These are phyloP conservation scores for Brachypalpus laphriformis DNA, from an alignment of 2,888 invertebrate genomes.

Conservation along the genomic window DNA sequence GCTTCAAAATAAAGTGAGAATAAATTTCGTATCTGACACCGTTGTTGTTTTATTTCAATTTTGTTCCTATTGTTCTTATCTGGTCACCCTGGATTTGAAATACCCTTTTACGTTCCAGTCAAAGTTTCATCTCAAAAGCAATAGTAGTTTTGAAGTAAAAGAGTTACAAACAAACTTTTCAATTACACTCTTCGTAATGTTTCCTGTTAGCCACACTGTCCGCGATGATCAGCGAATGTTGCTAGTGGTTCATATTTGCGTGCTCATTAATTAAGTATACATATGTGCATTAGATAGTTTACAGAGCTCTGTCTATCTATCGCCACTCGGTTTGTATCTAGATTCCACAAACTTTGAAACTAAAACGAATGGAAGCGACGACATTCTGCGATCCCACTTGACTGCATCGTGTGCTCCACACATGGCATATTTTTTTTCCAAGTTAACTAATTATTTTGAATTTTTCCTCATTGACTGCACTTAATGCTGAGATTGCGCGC, in stretches of 20 bases:
- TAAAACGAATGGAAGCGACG: neutral
- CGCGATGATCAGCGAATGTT: neutral
- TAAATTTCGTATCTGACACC: too few species aligned
- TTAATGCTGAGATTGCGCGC: neutral
- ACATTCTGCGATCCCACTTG: neutral
- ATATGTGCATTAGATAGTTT: neutral
- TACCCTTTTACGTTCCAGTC: too few species aligned
- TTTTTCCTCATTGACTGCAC: constrained; percentile 22
- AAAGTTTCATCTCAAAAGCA: too few species aligned
- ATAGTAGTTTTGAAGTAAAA: too few species aligned
- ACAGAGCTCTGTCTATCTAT: neutral
- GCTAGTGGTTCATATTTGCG: neutral
- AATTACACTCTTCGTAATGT: too few species aligned
- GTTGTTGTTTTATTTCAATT: too few species aligned
- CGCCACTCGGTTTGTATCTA: neutral
- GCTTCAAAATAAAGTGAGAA: too few species aligned
- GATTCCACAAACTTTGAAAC: neutral
- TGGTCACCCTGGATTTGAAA: too few species aligned
- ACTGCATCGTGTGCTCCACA: neutral
- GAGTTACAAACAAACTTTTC: too few species aligned
- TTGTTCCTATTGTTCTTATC: too few species aligned
- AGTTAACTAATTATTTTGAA: constrained; percentile 9
- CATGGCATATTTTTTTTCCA: neutral
- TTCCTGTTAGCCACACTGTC: neutral
- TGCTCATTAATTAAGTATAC: neutral